phyloP scores from a whole-genome alignment of 2,113 vertebrate species.

The Arothron firmamentum region DNA sequence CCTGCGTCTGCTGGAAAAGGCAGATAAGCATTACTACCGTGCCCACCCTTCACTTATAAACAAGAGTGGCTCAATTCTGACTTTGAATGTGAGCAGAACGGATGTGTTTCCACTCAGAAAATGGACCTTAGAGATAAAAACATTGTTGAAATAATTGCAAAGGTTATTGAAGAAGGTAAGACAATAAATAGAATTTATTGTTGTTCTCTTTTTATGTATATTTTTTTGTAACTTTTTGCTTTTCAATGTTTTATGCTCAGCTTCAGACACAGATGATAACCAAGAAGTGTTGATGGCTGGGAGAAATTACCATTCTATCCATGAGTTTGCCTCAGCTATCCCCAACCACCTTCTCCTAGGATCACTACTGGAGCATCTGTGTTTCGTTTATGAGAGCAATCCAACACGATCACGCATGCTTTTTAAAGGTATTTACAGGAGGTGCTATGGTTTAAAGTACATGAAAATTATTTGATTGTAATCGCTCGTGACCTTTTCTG shows the following conservation, averaged over 20 bases:
- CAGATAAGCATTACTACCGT: constrained; percentile 68
- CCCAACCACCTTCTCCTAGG: constrained; percentile 92
- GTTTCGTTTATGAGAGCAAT: constrained; percentile 86
- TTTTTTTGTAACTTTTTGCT: background rate
- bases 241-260: constrained; percentile 55
- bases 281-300: constrained; percentile 74
- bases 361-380: constrained; percentile 91
- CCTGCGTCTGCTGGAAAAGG: constrained; percentile 51
- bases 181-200: background rate
- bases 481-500: background rate
- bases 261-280: constrained; percentile 82
- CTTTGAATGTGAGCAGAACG: background rate
- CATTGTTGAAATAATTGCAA: constrained; percentile 71
- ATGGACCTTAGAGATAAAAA: constrained; percentile 69
- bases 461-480: background rate
- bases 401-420: constrained; percentile 80
- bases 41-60: constrained; percentile 55
- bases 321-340: constrained; percentile 84
- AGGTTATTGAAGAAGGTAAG: constrained; percentile 76
- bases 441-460: background rate
- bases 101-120: constrained; percentile 17
- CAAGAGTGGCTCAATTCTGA: constrained; percentile 47
- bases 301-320: constrained; percentile 69
- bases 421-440: constrained; percentile 80
- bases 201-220: background rate